A percentile compares a stretch with the other conserved stretches of the same genome.
Evolutionary conservation across 2,113 vertebrate species (phyloP).

Genomic region (Anolis carolinensis): DNA sequence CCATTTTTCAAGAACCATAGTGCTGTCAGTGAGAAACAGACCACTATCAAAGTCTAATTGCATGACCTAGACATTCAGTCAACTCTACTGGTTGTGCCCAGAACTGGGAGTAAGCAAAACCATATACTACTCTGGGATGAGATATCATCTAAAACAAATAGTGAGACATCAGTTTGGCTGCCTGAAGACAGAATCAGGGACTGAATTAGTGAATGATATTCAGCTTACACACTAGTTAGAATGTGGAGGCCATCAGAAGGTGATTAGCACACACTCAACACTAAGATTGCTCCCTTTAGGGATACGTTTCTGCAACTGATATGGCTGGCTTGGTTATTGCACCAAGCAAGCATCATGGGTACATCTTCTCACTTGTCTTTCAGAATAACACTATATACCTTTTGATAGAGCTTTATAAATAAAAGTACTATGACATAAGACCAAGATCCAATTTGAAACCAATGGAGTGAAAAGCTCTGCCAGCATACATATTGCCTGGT

Average conservation of each 20-base stretch:
- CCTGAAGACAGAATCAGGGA: background rate
- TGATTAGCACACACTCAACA: background rate
- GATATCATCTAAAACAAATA: background rate
- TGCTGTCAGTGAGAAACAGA: background rate
- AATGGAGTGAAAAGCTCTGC: no score
- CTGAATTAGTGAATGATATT: background rate
- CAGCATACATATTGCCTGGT: no score
- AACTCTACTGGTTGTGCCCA: background rate
- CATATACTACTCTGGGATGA: background rate
- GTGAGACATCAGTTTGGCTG: background rate
- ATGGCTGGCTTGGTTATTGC: background rate
- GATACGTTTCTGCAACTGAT: background rate
- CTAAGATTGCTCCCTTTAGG: background rate
- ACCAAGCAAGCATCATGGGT: no score
- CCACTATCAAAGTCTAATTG: background rate
- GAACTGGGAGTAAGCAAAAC: background rate
- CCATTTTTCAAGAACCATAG: no score
- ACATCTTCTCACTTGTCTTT: no score
- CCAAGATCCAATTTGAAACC: no score
- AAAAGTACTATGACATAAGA: no score
- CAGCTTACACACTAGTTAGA: background rate
- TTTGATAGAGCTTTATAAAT: no score
- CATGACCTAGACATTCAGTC: background rate
- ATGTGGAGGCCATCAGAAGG: background rate
- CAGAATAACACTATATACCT: no score